phyloP scores from a whole-genome alignment of 2,888 invertebrate genomes.

The Subacronicta megacephala region DNA sequence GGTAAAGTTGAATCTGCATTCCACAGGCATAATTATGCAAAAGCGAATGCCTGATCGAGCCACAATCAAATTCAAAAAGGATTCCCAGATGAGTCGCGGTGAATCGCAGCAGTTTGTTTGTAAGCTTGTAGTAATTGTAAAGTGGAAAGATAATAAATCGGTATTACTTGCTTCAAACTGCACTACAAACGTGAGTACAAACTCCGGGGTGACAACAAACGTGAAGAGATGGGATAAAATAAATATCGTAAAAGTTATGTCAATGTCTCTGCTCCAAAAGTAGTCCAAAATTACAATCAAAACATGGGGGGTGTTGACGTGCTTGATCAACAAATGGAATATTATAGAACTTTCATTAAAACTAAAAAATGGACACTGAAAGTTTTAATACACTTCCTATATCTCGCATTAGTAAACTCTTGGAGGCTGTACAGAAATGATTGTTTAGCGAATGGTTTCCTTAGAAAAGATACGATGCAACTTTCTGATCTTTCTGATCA shows the following conservation, averaged over 20 bases:
- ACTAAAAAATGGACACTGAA: slow-evolving; percentile 62
- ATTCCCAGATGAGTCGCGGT: slow-evolving; percentile 33
- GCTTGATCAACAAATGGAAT: slow-evolving; percentile 53
- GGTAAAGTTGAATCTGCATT: not conserved
- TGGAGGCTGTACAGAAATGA: slow-evolving; percentile 53
- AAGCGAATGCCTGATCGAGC: slow-evolving; percentile 23
- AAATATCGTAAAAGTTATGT: slow-evolving; percentile 37
- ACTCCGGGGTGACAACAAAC: not conserved
- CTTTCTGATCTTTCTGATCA: slow-evolving; percentile 25
- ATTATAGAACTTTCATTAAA: slow-evolving; percentile 59
- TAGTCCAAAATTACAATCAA: slow-evolving; percentile 47
- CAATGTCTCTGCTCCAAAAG: slow-evolving; percentile 42
- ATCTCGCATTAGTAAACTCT: slow-evolving; percentile 54
- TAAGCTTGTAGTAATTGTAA: slow-evolving; percentile 25
- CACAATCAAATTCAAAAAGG: slow-evolving; percentile 38
- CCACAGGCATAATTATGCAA: slow-evolving; percentile 10
- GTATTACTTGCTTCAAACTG: slow-evolving; percentile 41
- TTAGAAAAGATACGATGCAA: slow-evolving; percentile 13
- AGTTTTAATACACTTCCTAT: slow-evolving; percentile 55
- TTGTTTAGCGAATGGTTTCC: slow-evolving; percentile 17
- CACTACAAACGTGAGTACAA: too few relatives aligned
- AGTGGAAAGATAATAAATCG: slow-evolving; percentile 47
- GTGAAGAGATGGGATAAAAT: slow-evolving; percentile 51
- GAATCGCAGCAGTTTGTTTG: slow-evolving; percentile 34
- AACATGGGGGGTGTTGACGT: slow-evolving; percentile 46